phyloP scores from a whole-genome alignment of 2,888 invertebrate genomes.

The Drosophila hawaiiensis region DNA sequence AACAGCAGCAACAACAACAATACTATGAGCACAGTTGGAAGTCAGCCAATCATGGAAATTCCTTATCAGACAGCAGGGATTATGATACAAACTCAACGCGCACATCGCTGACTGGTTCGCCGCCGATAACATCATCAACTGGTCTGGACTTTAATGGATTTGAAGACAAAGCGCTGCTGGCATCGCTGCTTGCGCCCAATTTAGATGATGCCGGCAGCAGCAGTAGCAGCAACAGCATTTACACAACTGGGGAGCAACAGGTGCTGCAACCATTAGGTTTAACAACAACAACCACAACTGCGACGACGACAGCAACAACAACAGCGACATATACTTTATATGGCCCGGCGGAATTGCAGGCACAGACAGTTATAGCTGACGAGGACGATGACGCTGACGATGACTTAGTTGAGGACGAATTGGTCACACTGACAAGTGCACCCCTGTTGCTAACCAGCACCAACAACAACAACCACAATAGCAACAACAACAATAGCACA shows the following conservation, averaged over 20 bases:
- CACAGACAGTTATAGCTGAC: conserved; percentile 31
- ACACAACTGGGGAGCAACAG: conserved; percentile 77
- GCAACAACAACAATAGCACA: conserved; percentile 33
- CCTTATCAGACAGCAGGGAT: conserved; percentile 78
- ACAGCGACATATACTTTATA: conserved; percentile 61
- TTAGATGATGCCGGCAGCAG: conserved; percentile 40
- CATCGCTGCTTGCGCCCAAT: conserved; percentile 64
- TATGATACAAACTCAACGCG: conserved; percentile 76
- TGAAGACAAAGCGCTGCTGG: conserved; percentile 61
- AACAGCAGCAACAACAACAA: conserved; percentile 46
- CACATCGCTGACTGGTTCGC: conserved; percentile 68
- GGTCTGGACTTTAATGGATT: conserved; percentile 58
- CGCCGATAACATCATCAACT: conserved; percentile 60
- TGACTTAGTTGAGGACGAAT: conserved; percentile 55
- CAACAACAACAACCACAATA: conserved; percentile 30
- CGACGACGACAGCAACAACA: conserved; percentile 39
- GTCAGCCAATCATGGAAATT: conserved; percentile 62
- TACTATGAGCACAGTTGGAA: conserved; percentile 62
- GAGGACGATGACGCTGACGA: conserved; percentile 26
- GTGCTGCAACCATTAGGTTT: conserved; percentile 82
- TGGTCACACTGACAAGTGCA: conserved; percentile 66
- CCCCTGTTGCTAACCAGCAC: conserved; percentile 56
- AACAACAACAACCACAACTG: conserved; percentile 63
- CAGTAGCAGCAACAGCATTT: conserved; percentile 42
- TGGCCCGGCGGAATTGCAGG: conserved; percentile 33